These are phyloP conservation scores for Cecidostiba fungosa DNA, from an alignment of 2,888 invertebrate genomes.

Conservation along the genomic window DNA sequence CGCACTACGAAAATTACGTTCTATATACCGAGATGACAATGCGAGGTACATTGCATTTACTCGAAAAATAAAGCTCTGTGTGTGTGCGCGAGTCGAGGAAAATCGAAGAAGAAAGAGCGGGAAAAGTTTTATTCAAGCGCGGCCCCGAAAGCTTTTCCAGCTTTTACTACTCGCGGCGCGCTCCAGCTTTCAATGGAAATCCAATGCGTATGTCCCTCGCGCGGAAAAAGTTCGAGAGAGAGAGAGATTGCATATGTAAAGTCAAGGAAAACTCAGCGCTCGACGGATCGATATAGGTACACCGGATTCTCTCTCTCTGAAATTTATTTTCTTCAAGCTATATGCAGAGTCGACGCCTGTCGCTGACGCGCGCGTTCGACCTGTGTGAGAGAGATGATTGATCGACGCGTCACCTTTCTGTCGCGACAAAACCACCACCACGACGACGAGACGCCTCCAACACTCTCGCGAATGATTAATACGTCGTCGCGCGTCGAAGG, in stretches of 20 bases:
- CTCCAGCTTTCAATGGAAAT: slow-evolving; percentile 69
- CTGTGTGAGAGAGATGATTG: slow-evolving; percentile 35
- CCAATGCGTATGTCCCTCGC: slow-evolving; percentile 64
- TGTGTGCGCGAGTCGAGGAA: slow-evolving; percentile 53
- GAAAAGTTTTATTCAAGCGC: slow-evolving; percentile 75
- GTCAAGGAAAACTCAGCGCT: slow-evolving; percentile 48
- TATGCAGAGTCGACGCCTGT: slow-evolving; percentile 25
- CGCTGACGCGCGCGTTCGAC: slow-evolving; percentile 41
- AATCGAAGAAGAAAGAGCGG: slow-evolving; percentile 67
- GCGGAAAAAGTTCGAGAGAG: slow-evolving; percentile 50
- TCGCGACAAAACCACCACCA: slow-evolving; percentile 17
- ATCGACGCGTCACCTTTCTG: slow-evolving; percentile 3
- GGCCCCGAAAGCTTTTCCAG: slow-evolving; percentile 73
- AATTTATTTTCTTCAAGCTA: slow-evolving; percentile 27
- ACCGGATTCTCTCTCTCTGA: not conserved
- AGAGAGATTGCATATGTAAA: slow-evolving; percentile 61
- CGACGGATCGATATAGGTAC: slow-evolving; percentile 35
- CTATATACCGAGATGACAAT: too few species aligned
- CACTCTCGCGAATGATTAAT: slow-evolving; percentile 61
- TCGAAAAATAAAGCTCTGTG: slow-evolving; percentile 60
- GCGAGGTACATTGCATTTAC: not conserved
- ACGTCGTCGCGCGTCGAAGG: not conserved
- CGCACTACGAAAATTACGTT: slow-evolving; percentile 25
- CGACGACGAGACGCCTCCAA: slow-evolving; percentile 43
- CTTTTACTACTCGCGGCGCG: slow-evolving; percentile 68